Evolutionary conservation across 2,113 vertebrate species (phyloP).

Genomic region (Pomatorhinus ruficollis): DNA sequence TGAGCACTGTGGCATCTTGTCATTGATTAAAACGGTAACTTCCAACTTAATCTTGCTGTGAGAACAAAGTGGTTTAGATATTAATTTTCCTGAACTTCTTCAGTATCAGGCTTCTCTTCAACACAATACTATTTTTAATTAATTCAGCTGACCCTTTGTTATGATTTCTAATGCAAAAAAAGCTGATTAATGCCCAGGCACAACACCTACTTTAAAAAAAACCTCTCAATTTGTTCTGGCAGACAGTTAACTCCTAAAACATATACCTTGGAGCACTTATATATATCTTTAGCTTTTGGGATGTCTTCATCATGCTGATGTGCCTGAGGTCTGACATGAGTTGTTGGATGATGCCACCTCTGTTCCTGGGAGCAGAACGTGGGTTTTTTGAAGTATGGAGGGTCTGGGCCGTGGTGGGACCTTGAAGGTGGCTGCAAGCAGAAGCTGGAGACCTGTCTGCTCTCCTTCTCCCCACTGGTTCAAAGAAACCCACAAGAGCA

Average conservation of each 20-base stretch:
- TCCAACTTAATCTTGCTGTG: background rate
- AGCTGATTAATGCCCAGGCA: background rate
- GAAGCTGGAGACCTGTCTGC: background rate
- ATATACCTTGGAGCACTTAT: background rate
- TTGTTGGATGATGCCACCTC: background rate
- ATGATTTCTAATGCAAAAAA: background rate
- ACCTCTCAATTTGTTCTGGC: background rate
- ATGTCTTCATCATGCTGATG: background rate
- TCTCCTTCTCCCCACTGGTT: background rate
- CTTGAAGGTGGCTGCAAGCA: background rate
- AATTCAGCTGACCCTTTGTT: background rate
- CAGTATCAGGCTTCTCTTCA: background rate
- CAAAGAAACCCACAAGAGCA: background rate
- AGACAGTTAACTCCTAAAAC: background rate
- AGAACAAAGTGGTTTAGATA: background rate
- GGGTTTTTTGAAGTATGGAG: background rate
- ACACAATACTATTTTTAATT: background rate
- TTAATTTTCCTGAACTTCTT: background rate
- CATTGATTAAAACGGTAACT: background rate
- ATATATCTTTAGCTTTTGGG: background rate
- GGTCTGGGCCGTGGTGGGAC: background rate
- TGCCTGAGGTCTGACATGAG: background rate
- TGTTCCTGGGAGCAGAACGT: fast-evolving
- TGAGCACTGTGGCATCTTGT: background rate
- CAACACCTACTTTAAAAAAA: background rate